Evolutionary conservation across 2,797 vertebrate species (phyloP).

Genomic region (Megaceryle alcyon): DNA sequence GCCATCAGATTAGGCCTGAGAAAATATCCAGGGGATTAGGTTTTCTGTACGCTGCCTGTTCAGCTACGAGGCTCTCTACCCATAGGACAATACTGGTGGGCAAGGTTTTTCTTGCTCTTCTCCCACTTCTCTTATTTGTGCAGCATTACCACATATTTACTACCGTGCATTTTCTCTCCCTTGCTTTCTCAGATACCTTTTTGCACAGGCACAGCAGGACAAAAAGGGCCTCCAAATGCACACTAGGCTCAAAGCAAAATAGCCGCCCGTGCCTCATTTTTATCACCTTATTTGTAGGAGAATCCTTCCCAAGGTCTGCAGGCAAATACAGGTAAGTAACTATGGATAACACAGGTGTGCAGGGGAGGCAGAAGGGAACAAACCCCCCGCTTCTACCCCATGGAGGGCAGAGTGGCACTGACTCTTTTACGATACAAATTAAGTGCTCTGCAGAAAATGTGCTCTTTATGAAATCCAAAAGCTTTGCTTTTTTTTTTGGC

Average conservation of each 20-base stretch:
- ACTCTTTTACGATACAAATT: not conserved
- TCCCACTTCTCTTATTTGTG: not conserved
- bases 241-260: not conserved
- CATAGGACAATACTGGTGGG: not conserved
- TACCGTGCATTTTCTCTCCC: not conserved
- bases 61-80: not conserved
- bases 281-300: conserved; percentile 1
- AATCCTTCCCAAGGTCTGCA: not conserved
- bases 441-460: not conserved
- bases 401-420: not conserved
- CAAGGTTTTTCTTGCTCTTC: not conserved
- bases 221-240: conserved; percentile 9
- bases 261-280: conserved; percentile 16
- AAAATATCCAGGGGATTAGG: not conserved
- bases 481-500: conserved; percentile 39
- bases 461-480: conserved; percentile 35
- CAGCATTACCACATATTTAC: not conserved
- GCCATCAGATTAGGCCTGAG: not conserved
- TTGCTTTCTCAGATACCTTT: conserved; percentile 16
- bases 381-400: not conserved
- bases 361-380: not conserved
- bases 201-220: conserved; percentile 6
- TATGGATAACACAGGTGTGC: not conserved
- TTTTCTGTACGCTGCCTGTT: not conserved
- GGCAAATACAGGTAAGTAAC: conserved; percentile 61